phyloP scores from a whole-genome alignment of 1,140 invertebrate species.

The Drosophila leontia region DNA sequence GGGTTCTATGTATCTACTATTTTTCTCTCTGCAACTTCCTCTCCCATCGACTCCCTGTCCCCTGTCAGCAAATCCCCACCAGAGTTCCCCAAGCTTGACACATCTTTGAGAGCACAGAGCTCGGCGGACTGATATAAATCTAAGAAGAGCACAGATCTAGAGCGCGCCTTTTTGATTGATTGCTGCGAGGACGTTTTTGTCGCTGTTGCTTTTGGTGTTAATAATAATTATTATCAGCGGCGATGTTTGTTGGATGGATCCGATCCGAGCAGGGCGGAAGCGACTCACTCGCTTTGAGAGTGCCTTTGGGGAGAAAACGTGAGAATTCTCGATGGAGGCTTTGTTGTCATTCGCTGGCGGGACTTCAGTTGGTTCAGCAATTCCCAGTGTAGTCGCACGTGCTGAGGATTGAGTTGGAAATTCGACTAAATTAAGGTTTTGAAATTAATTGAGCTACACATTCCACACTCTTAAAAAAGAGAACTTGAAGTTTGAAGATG shows the following conservation, averaged over 20 bases:
- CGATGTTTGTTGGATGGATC: conserved; percentile 35
- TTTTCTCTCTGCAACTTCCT: not conserved
- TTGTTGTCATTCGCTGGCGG: conserved; percentile 30
- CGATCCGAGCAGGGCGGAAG: conserved; percentile 19
- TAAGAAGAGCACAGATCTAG: conserved; percentile 67
- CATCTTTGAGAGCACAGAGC: conserved; percentile 15
- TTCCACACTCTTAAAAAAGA: not conserved
- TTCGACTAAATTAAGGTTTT: not conserved
- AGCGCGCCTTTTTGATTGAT: conserved; percentile 81
- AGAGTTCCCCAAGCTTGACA: conserved; percentile 31
- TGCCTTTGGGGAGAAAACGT: conserved; percentile 38
- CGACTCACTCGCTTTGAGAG: conserved; percentile 1
- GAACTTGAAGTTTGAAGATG: not conserved
- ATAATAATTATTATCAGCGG: conserved; percentile 78
- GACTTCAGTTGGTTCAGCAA: not conserved
- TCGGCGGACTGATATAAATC: conserved; percentile 68
- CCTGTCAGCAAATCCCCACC: conserved; percentile 59
- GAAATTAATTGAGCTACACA: conserved; percentile 9
- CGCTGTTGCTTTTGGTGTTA: conserved; percentile 76
- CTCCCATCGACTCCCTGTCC: not conserved
- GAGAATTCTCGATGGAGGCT: conserved; percentile 35
- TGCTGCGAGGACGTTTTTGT: conserved; percentile 60
- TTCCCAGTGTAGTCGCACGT: conserved; percentile 22
- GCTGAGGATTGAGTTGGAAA: conserved; percentile 11
- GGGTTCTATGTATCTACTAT: not conserved